A percentile compares a stretch with the other conserved stretches of the same genome.
These are phyloP conservation scores for Xestoiulus laeticollis DNA, from an alignment of 2,888 invertebrate genomes.

Conservation along the genomic window DNA sequence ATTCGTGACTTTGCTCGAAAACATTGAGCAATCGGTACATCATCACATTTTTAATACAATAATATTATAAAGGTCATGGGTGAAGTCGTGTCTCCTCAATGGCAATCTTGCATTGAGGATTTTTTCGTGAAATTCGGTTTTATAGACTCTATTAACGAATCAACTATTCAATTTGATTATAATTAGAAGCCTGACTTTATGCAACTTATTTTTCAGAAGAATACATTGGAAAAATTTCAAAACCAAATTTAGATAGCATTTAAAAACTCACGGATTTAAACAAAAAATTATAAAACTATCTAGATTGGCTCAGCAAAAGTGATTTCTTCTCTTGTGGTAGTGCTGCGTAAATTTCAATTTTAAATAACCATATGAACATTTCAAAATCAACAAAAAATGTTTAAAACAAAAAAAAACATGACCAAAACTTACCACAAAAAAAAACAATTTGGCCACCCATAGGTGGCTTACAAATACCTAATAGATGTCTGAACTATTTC, in stretches of 20 bases:
- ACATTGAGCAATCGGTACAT: background rate
- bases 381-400: background rate
- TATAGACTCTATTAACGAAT: background rate
- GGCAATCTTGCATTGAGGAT: background rate
- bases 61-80: background rate
- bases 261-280: no score
- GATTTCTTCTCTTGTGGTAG: no score
- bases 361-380: background rate
- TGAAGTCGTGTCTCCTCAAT: background rate
- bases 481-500: background rate
- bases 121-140: background rate
- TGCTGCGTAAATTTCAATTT: background rate
- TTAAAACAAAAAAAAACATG: conserved; percentile 27
- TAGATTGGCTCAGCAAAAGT: no score
- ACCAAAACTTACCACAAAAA: conserved; percentile 16
- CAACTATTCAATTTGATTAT: background rate
- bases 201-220: no score
- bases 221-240: no score
- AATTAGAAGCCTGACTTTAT: no score
- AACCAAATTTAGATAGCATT: no score
- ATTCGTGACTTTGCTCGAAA: background rate
- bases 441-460: background rate
- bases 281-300: no score
- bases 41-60: background rate
- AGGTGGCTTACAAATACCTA: background rate